Percentiles rank a stretch among this genome's conserved stretches.
These are phyloP conservation scores for Euura lappo DNA, from an alignment of 1,140 invertebrate species.

Conservation along the genomic window DNA sequence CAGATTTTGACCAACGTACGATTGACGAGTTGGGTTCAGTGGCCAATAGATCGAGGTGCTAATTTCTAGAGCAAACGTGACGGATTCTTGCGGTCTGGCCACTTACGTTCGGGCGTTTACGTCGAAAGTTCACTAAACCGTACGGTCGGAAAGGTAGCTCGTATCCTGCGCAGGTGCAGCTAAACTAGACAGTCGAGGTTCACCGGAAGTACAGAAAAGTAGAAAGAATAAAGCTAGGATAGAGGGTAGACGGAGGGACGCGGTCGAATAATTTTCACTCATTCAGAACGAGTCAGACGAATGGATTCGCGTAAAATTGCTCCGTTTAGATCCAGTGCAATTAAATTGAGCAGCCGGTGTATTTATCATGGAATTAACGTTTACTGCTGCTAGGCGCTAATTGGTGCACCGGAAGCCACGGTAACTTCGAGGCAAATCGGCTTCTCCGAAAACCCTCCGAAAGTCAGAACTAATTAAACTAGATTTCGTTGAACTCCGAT, in stretches of 20 bases:
- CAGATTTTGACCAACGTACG: background rate
- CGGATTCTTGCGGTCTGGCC: background rate
- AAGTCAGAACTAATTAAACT: conserved; percentile 28
- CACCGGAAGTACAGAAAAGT: background rate
- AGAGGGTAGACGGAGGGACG: background rate
- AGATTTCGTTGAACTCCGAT: conserved; percentile 20
- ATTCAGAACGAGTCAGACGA: background rate
- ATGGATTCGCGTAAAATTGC: conserved; percentile 1
- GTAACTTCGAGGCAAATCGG: conserved; percentile 31
- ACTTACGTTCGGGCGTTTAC: background rate
- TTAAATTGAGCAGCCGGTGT: conserved; percentile 16
- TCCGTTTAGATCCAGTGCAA: background rate
- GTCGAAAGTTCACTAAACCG: background rate
- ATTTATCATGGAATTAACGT: conserved; percentile 32
- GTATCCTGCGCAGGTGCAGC: too few species aligned
- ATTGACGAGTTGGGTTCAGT: too few species aligned
- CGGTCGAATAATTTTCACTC: background rate
- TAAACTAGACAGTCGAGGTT: background rate
- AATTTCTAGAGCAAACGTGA: background rate
- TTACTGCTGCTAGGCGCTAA: conserved; percentile 31
- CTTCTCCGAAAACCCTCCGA: conserved; percentile 15
- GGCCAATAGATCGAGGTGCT: background rate
- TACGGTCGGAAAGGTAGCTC: too few species aligned
- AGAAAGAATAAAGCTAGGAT: background rate
- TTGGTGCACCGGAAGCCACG: conserved; percentile 26